phyloP scores from a whole-genome alignment of 1,140 invertebrate genomes.

The Pogonomyrmex barbatus region DNA sequence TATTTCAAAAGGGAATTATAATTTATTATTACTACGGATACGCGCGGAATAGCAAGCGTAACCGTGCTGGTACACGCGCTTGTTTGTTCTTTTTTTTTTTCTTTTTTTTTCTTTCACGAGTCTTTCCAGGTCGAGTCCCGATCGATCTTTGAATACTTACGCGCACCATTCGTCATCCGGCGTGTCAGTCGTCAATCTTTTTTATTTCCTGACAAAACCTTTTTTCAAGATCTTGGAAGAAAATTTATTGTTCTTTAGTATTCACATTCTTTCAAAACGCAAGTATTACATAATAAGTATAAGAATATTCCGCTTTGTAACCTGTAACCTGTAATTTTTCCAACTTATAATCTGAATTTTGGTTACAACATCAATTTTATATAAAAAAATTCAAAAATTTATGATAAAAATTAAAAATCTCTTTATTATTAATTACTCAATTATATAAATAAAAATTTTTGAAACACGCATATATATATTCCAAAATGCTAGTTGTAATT shows the following conservation, averaged over 20 bases:
- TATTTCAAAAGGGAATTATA: slow-evolving; percentile 81
- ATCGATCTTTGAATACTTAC: slow-evolving; percentile 76
- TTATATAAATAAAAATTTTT: too few species aligned
- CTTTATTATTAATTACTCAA: too few species aligned
- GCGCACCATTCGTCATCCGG: slow-evolving; percentile 47
- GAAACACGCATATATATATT: neutral
- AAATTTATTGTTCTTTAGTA: neutral
- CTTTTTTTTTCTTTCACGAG: slow-evolving; percentile 59
- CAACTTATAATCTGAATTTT: too few species aligned
- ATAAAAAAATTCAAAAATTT: too few species aligned
- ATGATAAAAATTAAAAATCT: too few species aligned
- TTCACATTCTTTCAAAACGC: neutral
- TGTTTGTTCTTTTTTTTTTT: neutral
- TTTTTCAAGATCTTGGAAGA: neutral
- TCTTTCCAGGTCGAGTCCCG: slow-evolving; percentile 66
- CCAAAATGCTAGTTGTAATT: neutral
- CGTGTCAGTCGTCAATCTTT: slow-evolving; percentile 21
- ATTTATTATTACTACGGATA: slow-evolving; percentile 81
- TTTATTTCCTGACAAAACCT: slow-evolving; percentile 32
- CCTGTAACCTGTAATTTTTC: too few species aligned
- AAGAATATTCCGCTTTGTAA: neutral
- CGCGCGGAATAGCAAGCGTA: slow-evolving; percentile 78
- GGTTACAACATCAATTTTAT: too few species aligned
- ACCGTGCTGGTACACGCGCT: neutral
- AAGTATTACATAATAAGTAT: neutral